These are phyloP conservation scores for Saccopteryx bilineata DNA, from an alignment of 2,113 vertebrate species.

Conservation along the genomic window DNA sequence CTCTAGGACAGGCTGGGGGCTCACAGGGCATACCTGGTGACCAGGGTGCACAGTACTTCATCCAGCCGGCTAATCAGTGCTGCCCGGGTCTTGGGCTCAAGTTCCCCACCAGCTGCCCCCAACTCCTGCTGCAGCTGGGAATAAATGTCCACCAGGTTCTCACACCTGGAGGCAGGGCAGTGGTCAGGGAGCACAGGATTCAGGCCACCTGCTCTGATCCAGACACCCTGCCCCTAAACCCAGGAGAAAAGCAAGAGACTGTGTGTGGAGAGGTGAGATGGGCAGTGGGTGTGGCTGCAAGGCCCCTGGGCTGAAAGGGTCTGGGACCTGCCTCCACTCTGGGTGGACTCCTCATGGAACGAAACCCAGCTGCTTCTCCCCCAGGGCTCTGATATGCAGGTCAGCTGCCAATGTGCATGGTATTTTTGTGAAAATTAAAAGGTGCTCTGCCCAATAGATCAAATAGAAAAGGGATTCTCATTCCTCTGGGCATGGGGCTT, in stretches of 20 bases:
- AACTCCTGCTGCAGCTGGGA: constrained; percentile 93
- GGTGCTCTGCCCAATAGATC: background rate
- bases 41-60: constrained; percentile 89
- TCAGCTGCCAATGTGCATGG: background rate
- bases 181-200: constrained; percentile 49
- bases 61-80: constrained; percentile 89
- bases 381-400: background rate
- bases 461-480: background rate
- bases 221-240: background rate
- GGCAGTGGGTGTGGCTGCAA: background rate
- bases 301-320: background rate
- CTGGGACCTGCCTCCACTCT: background rate
- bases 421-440: background rate
- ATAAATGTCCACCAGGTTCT: constrained; percentile 93
- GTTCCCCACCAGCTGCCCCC: constrained; percentile 85
- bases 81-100: constrained; percentile 86
- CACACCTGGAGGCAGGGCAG: constrained; percentile 88
- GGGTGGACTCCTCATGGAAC: background rate
- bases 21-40: constrained; percentile 91
- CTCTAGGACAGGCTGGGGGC: background rate
- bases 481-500: background rate
- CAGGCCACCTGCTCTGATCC: background rate
- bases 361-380: background rate
- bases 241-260: background rate
- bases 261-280: background rate